Base-by-base conservation (phyloP, 2,113 vertebrate species). In the Ursus arctos region DNA sequence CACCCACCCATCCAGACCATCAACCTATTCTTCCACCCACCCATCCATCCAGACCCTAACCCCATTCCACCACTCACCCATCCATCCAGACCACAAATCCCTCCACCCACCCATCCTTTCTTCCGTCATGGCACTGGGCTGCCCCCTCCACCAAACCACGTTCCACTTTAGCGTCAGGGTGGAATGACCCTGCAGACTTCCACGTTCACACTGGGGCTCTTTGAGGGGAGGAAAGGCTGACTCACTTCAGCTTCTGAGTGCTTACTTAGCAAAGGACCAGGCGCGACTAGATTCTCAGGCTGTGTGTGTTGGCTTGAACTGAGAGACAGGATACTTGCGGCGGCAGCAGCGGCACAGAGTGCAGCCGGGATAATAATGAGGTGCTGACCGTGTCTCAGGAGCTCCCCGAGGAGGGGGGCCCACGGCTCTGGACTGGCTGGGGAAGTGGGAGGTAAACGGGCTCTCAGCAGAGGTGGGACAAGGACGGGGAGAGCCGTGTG, bases 341-440 rank as follows among this genome's bases (percentile, higher is more conserved):
- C 5, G 16, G 40, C n/a, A 16, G 55, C n/a, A 4, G 26, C 43
- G 3, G 61, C 19, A 6, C 69, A 12, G 22, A 2, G 43, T 31
- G 15, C 0, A 8, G 83, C n/a, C 26, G 6, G 72, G 47, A 15
- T 11, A 19, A 5, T n/a, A 1, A 1, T 7, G 86, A 72, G 53
- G 12, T 5, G n/a, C 72, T 3, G 43, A 7, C 22, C 0, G 6
- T 47, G 28, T 33, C 79, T 10, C 0, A 9, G 31, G 59, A 7
- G 18, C 16, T 22, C 1, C 33, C 43, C 16, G 13, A 14, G 47
- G 10, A 3, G 19, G 80, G 61, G 15, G 13, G 16, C 22, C 77
- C 1, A 13, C 2, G 4, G 13, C 40, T 2, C 65, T 2, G 31
- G 47, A 26, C 47, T 10, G 10, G 36, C 71, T 14, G 33, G 88